Evolutionary conservation across 1,140 invertebrate species (phyloP).

Genomic region (Gonioctena quinquepunctata): DNA sequence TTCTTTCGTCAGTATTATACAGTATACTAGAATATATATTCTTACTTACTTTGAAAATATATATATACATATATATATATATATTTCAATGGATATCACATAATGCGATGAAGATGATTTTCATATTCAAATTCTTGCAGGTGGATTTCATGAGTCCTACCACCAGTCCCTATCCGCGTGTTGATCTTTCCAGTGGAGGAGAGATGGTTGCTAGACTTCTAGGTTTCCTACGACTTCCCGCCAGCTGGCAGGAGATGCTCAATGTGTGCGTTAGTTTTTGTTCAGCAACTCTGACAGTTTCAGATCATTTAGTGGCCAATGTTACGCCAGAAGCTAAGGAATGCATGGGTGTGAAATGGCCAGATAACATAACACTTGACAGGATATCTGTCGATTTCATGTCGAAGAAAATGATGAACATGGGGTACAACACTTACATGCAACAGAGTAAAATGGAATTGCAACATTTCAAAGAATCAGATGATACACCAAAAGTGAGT

Average conservation of each 20-base stretch:
- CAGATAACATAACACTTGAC: slow-evolving; percentile 57
- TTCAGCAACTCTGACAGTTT: slow-evolving; percentile 63
- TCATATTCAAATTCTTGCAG: slow-evolving; percentile 26
- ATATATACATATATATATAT: too few species aligned
- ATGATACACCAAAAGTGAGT: slow-evolving; percentile 70
- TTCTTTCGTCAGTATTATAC: too few species aligned
- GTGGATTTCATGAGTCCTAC: slow-evolving; percentile 74
- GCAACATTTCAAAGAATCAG: slow-evolving; percentile 70
- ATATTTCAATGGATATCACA: too few species aligned
- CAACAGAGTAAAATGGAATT: slow-evolving; percentile 80
- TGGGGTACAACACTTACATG: slow-evolving; percentile 58
- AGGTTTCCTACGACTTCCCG: slow-evolving; percentile 79
- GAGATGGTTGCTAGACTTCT: slow-evolving; percentile 74
- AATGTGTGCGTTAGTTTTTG: slow-evolving; percentile 76
- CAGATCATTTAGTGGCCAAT: slow-evolving; percentile 63
- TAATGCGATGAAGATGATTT: too few species aligned
- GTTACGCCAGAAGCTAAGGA: slow-evolving; percentile 69
- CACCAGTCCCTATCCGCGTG: slow-evolving; percentile 64
- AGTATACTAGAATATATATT: too few species aligned
- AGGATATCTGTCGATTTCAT: slow-evolving; percentile 75
- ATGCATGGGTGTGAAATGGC: slow-evolving; percentile 66
- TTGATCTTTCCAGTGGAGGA: slow-evolving; percentile 60
- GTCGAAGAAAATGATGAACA: slow-evolving; percentile 62
- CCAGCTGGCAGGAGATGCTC: slow-evolving; percentile 72
- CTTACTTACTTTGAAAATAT: too few species aligned